Conservation (phyloP, 2,888 invertebrate genomes). For the Tuberolachnus salignus region DNA sequence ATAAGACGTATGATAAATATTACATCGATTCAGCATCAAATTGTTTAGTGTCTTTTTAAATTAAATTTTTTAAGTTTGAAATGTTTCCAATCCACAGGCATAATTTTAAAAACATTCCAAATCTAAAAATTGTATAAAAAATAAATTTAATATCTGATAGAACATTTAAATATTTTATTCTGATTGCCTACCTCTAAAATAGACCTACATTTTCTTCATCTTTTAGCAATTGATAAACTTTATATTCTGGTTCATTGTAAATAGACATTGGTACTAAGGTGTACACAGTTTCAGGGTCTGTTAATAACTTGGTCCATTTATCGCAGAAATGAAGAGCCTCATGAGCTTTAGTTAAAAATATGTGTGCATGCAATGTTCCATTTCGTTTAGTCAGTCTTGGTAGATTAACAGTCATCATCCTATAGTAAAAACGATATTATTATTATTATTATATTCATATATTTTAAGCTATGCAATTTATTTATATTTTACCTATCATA, state of each 20-base stretch:
- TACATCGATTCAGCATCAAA: constrained; percentile 93
- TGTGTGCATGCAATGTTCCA: constrained; percentile 82
- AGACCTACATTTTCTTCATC: constrained; percentile 65
- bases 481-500: constrained; percentile 65
- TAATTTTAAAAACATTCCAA: constrained; percentile 94
- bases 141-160: neutral
- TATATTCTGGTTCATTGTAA: constrained; percentile 56
- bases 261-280: constrained; percentile 59
- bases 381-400: constrained; percentile 79
- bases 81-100: constrained; percentile 65
- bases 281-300: constrained; percentile 58
- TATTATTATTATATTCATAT: neutral
- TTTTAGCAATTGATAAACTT: constrained; percentile 73
- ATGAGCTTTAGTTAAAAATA: constrained; percentile 64
- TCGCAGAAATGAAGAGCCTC: constrained; percentile 18
- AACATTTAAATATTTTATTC: constrained; percentile 1
- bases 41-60: constrained; percentile 72
- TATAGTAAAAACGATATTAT: constrained; percentile 57
- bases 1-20: constrained; percentile 85
- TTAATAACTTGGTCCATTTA: constrained; percentile 57
- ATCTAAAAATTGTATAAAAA: constrained; percentile 66
- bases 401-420: constrained; percentile 72
- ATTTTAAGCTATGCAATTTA: neutral
- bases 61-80: constrained; percentile 60
- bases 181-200: constrained; percentile 79